A percentile compares a stretch with the other conserved stretches of the same genome.
Evolutionary conservation across 2,797 vertebrate species (phyloP).

Genomic region (Propithecus perrieri): DNA sequence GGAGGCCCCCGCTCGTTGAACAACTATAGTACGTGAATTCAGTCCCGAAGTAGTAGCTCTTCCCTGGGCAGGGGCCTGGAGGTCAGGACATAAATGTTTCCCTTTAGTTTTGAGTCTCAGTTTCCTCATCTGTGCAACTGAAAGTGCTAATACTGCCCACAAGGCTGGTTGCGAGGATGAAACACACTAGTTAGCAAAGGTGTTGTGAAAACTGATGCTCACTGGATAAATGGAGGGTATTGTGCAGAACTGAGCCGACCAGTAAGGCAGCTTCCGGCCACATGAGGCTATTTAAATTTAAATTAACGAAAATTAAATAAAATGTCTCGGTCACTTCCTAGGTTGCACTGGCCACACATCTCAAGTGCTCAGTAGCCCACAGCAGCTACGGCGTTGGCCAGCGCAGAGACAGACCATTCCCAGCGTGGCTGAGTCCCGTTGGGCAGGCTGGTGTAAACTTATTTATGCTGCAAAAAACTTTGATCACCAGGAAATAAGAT

Average conservation of each 20-base stretch:
- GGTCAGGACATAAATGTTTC: neutral
- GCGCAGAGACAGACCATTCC: rapidly evolving
- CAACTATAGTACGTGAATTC: neutral
- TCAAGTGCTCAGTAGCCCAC: neutral
- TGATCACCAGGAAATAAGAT: neutral
- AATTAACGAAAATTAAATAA: neutral
- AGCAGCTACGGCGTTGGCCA: rapidly evolving
- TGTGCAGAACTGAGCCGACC: neutral
- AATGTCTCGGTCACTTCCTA: neutral
- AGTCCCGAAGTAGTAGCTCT: neutral
- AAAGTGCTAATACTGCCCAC: too few relatives aligned
- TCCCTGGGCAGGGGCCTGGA: neutral
- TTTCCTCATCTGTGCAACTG: neutral
- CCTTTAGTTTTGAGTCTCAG: neutral
- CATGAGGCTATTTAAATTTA: neutral
- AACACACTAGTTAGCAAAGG: neutral
- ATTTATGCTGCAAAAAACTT: neutral
- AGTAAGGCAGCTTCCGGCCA: neutral
- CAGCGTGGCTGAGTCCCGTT: rapidly evolving
- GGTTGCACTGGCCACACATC: neutral
- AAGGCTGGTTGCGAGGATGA: neutral
- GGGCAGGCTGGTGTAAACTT: neutral
- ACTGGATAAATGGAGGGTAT: too few relatives aligned
- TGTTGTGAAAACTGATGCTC: neutral
- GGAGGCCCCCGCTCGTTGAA: neutral